Evolutionary conservation across 1,140 invertebrate species (phyloP).

Genomic region (Catajapyx aquilonaris): DNA sequence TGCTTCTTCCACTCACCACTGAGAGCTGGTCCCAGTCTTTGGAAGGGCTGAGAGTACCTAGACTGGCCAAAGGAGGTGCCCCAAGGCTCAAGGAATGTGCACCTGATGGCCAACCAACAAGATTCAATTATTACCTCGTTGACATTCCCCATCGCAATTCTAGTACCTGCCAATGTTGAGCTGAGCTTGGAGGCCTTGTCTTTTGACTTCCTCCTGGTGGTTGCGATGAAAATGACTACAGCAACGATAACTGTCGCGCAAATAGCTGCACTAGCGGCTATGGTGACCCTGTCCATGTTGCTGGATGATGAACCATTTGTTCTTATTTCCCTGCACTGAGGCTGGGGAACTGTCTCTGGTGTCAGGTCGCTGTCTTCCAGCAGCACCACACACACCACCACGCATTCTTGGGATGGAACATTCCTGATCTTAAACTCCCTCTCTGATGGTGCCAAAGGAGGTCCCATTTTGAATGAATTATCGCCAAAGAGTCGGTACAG

Average conservation of each 20-base stretch:
- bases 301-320: conserved; percentile 43
- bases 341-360: conserved; percentile 61
- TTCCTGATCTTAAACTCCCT: conserved; percentile 80
- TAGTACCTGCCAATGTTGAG: too few relatives aligned
- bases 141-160: too few relatives aligned
- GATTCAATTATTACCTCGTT: too few relatives aligned
- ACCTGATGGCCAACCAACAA: conserved; percentile 2
- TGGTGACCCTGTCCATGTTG: conserved; percentile 86
- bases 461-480: conserved; percentile 68
- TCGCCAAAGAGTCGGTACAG: conserved; percentile 78
- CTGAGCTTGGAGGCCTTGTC: conserved; percentile 7
- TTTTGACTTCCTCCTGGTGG: conserved; percentile 42
- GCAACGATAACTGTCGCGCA: conserved; percentile 78
- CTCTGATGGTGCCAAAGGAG: conserved; percentile 64
- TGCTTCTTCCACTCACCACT: conserved; percentile 69
- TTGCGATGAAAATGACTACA: conserved; percentile 60
- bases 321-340: conserved; percentile 70
- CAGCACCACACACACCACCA: conserved; percentile 76
- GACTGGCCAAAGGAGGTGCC: conserved; percentile 34
- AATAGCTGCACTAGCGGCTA: conserved; percentile 77
- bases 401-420: conserved; percentile 74
- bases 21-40: conserved; percentile 83
- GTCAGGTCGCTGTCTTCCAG: conserved; percentile 66
- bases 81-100: conserved; percentile 1
- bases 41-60: conserved; percentile 34